Evolutionary conservation across 2,888 invertebrate genomes (phyloP).

Genomic region (Eupithecia dodoneata): DNA sequence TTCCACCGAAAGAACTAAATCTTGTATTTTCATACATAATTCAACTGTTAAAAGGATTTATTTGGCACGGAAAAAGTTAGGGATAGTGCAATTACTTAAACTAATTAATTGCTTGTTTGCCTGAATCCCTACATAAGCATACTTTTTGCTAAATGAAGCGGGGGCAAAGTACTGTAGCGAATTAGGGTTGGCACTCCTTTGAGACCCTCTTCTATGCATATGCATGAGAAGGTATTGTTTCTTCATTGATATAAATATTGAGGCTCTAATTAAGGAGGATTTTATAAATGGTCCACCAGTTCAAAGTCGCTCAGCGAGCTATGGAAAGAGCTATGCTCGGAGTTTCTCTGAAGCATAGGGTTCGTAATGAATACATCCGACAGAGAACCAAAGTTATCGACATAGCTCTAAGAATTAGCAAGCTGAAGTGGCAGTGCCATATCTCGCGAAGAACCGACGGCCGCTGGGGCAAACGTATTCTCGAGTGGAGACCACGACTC

Average conservation of each 20-base stretch:
- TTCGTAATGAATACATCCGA: too few relatives aligned
- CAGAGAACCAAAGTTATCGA: too few relatives aligned
- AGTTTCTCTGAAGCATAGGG: too few relatives aligned
- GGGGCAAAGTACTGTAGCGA: constrained; percentile 64
- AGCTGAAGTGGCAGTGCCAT: too few relatives aligned
- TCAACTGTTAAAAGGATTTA: constrained; percentile 69
- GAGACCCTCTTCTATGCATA: not conserved
- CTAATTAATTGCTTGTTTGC: constrained; percentile 79
- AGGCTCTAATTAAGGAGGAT: not conserved
- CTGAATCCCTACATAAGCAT: constrained; percentile 73
- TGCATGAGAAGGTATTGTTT: not conserved
- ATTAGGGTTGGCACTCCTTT: constrained; percentile 52
- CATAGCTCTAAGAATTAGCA: too few relatives aligned
- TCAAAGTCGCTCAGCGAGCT: too few relatives aligned
- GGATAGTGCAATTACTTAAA: constrained; percentile 77
- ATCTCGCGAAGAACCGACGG: too few relatives aligned
- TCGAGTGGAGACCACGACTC: too few relatives aligned
- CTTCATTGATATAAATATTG: not conserved
- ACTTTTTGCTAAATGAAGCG: constrained; percentile 79
- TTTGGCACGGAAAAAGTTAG: constrained; percentile 66
- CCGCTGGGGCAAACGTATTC: too few relatives aligned
- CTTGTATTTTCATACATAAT: constrained; percentile 64
- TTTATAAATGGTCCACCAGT: too few relatives aligned
- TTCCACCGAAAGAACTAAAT: constrained; percentile 33
- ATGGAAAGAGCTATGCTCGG: too few relatives aligned